phyloP scores from a whole-genome alignment of 2,113 vertebrate genomes.

The Vidua macroura region DNA sequence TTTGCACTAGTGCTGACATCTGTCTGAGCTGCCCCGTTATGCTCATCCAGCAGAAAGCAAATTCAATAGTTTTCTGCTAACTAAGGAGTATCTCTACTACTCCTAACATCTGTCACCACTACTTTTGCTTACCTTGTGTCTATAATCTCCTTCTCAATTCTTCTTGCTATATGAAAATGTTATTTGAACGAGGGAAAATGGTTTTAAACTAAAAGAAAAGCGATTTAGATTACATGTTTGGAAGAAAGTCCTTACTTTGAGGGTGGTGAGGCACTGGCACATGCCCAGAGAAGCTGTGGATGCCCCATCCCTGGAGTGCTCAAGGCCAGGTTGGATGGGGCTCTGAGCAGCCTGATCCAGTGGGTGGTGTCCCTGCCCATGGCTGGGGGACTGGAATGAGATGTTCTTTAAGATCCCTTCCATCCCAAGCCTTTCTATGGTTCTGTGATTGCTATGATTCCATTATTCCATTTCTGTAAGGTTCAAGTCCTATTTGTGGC shows the following conservation, averaged over 20 bases:
- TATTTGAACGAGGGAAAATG: neutral
- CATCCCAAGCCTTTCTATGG: neutral
- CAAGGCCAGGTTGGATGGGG: neutral
- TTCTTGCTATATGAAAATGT: neutral
- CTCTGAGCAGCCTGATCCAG: neutral
- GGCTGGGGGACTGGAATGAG: neutral
- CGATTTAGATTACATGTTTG: neutral
- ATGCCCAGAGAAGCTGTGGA: neutral
- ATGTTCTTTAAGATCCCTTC: neutral
- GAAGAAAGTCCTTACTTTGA: neutral
- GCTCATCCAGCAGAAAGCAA: conserved; percentile 6
- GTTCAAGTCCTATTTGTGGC: neutral
- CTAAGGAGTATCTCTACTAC: neutral
- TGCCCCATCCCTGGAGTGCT: neutral
- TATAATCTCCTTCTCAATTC: neutral
- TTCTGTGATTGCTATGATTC: neutral
- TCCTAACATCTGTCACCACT: neutral
- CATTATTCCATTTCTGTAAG: neutral
- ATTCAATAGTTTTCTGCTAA: neutral
- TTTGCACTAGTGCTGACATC: neutral
- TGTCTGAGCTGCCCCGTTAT: neutral
- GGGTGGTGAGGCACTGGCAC: neutral
- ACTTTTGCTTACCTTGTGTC: neutral
- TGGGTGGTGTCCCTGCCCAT: neutral
- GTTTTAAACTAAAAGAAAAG: neutral